Evolutionary conservation across 1,140 invertebrate genomes (phyloP).

Genomic region (Achroia grisella): DNA sequence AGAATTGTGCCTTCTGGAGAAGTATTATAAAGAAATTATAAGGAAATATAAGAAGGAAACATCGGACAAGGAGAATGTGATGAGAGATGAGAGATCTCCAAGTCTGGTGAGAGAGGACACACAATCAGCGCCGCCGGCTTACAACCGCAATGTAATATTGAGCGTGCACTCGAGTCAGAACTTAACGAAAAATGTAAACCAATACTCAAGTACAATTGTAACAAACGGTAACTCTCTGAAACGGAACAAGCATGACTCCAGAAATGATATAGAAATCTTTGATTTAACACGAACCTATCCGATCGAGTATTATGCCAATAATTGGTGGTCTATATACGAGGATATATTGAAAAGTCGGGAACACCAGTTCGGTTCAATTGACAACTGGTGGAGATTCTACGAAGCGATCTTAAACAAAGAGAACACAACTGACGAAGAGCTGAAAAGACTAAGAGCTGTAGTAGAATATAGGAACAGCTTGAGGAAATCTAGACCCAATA

Average conservation of each 20-base stretch:
- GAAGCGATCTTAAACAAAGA: conserved; percentile 52
- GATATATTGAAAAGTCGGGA: conserved; percentile 61
- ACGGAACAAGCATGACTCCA: conserved; percentile 24
- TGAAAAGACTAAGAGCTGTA: conserved; percentile 31
- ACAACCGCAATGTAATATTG: conserved; percentile 34
- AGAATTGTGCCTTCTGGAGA: conserved; percentile 55
- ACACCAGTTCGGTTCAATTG: conserved; percentile 67
- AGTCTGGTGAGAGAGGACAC: conserved; percentile 21
- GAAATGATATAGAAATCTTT: conserved; percentile 47
- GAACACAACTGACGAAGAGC: conserved; percentile 34
- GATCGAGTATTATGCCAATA: conserved; percentile 66
- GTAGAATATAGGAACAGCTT: conserved; percentile 29
- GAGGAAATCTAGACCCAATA: conserved; percentile 32
- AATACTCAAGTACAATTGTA: conserved; percentile 25
- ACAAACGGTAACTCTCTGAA: conserved; percentile 23
- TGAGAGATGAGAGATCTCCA: conserved; percentile 17
- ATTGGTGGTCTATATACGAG: conserved; percentile 72
- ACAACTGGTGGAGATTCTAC: conserved; percentile 69
- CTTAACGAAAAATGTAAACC: conserved; percentile 26
- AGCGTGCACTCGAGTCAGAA: conserved; percentile 34
- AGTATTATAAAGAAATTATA: conserved; percentile 63
- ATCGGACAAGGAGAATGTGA: conserved; percentile 43
- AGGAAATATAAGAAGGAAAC: conserved; percentile 49
- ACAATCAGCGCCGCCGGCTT: conserved; percentile 24
- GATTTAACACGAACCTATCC: conserved; percentile 61